Evolutionary conservation across 2,888 invertebrate species (phyloP).

Genomic region (Caradrina clavipalpis): DNA sequence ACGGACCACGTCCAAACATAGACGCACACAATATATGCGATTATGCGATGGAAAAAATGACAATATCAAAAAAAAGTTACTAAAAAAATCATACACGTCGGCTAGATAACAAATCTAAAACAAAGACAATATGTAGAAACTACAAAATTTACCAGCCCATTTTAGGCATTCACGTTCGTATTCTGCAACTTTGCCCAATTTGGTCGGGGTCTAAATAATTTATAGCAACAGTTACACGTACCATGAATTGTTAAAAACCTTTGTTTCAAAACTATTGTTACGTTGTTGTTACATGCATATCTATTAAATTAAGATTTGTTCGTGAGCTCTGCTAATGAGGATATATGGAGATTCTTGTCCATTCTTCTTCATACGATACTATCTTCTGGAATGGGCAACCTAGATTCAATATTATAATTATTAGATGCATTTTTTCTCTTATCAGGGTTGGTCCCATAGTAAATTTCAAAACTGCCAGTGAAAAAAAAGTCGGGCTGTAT

Average conservation of each 20-base stretch:
- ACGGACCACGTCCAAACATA: not conserved
- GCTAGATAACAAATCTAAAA: not conserved
- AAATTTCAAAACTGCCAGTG: too few relatives aligned
- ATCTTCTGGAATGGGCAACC: too few relatives aligned
- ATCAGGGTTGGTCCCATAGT: too few relatives aligned
- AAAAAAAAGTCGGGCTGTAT: too few relatives aligned
- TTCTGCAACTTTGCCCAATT: slow-evolving; percentile 36
- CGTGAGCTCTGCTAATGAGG: too few relatives aligned
- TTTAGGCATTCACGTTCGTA: slow-evolving; percentile 2
- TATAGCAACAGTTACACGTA: slow-evolving; percentile 49
- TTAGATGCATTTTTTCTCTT: too few relatives aligned
- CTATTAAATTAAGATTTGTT: not conserved
- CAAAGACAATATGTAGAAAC: not conserved
- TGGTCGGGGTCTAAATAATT: slow-evolving; percentile 55
- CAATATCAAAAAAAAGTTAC: slow-evolving; percentile 25
- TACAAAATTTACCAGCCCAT: not conserved
- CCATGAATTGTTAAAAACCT: slow-evolving; percentile 55
- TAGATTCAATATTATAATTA: too few relatives aligned
- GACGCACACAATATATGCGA: slow-evolving; percentile 3
- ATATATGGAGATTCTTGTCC: too few relatives aligned
- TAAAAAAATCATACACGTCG: too few relatives aligned
- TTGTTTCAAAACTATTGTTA: slow-evolving; percentile 54
- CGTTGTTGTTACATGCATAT: slow-evolving; percentile 4
- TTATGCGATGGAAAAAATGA: not conserved
- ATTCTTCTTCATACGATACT: too few relatives aligned